Percentiles rank a stretch among this genome's conserved stretches.
phyloP scores from a whole-genome alignment of 2,113 vertebrate genomes.

The Tragelaphus strepsiceros region DNA sequence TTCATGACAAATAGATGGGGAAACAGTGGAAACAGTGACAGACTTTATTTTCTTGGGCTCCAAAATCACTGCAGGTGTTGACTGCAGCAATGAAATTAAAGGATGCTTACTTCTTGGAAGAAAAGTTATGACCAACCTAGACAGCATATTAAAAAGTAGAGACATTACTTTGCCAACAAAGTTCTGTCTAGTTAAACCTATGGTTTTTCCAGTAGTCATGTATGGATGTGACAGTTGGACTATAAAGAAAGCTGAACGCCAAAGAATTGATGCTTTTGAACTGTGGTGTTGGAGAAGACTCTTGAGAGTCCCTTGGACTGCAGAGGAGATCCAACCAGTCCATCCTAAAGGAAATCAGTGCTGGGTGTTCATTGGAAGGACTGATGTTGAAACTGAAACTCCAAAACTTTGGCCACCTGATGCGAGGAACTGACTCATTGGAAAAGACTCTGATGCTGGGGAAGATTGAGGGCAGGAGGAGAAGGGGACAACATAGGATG shows the following conservation, averaged over 20 bases:
- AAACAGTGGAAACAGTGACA: not conserved
- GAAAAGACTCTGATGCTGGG: not conserved
- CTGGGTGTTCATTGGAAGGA: not conserved
- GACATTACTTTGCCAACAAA: not conserved
- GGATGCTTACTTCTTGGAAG: not conserved
- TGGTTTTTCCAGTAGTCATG: not conserved
- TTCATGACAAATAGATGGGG: not conserved
- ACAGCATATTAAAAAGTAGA: not conserved
- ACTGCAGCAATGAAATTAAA: not conserved
- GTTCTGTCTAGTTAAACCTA: not conserved
- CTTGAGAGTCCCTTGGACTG: not conserved
- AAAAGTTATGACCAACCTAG: not conserved
- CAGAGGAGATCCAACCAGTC: not conserved
- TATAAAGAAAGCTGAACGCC: fast-evolving
- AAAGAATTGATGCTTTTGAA: not conserved
- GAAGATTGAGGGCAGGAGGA: not conserved
- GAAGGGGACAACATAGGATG: not conserved
- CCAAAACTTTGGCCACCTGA: not conserved
- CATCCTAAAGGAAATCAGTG: not conserved
- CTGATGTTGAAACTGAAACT: not conserved
- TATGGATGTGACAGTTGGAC: not conserved
- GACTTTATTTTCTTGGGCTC: not conserved
- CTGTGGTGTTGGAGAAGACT: not conserved
- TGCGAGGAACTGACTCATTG: fast-evolving
- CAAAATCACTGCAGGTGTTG: not conserved